These are phyloP conservation scores for Urechis unicinctus DNA, from an alignment of 2,888 invertebrate species.

Conservation along the genomic window DNA sequence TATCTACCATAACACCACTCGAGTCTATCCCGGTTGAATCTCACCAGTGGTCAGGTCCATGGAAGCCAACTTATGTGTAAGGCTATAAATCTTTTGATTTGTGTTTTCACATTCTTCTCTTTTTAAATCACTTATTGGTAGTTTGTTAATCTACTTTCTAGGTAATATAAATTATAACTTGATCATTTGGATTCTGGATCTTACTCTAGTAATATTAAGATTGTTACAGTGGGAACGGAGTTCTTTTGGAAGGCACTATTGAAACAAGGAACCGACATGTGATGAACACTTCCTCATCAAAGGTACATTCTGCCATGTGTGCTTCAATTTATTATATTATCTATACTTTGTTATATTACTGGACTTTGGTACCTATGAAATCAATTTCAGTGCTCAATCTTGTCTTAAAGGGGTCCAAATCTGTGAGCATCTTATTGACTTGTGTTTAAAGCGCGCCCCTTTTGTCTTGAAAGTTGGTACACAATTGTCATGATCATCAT, in stretches of 20 bases:
- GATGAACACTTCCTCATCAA: constrained; percentile 2
- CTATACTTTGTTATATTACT: too few relatives aligned
- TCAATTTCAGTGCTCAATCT: too few relatives aligned
- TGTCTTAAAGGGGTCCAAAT: too few relatives aligned
- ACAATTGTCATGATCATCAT: too few relatives aligned
- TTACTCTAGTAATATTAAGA: neutral
- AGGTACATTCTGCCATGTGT: neutral
- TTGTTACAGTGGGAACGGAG: constrained; percentile 2
- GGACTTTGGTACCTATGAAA: too few relatives aligned
- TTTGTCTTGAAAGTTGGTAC: too few relatives aligned
- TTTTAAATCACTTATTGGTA: too few relatives aligned
- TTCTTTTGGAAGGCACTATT: constrained; percentile 6
- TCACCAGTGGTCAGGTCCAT: constrained; percentile 6
- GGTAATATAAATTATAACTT: neutral
- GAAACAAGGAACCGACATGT: constrained; percentile 2
- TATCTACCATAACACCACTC: constrained; percentile 8
- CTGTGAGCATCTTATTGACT: too few relatives aligned
- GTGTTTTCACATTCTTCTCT: too few relatives aligned
- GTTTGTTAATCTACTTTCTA: neutral
- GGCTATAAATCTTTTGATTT: too few relatives aligned
- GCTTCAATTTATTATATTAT: neutral
- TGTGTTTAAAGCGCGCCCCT: too few relatives aligned
- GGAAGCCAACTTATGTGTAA: constrained; percentile 7
- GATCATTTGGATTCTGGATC: neutral
- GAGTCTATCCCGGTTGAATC: constrained; percentile 4